These are phyloP conservation scores for Drosophila lacteicornis DNA, from an alignment of 1,140 invertebrate genomes.

Conservation along the genomic window DNA sequence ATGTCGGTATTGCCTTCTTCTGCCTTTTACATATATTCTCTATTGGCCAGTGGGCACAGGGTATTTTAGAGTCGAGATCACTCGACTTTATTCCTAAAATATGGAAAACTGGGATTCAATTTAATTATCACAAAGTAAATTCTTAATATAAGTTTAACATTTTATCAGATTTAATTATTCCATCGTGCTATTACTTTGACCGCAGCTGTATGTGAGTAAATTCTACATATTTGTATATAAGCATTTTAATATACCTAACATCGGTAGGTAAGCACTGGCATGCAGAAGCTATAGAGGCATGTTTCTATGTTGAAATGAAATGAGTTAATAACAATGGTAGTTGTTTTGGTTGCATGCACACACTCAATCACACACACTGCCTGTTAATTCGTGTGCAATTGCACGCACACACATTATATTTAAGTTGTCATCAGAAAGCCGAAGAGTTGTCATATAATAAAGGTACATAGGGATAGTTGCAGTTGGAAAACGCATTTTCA, in stretches of 20 bases:
- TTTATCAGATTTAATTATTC: too few species aligned
- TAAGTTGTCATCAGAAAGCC: constrained; percentile 73
- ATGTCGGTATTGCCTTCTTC: too few species aligned
- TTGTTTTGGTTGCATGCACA: constrained; percentile 20
- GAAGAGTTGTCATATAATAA: constrained; percentile 52
- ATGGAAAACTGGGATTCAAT: too few species aligned
- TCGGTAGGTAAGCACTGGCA: background rate
- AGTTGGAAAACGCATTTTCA: constrained; percentile 71
- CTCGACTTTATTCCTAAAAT: too few species aligned
- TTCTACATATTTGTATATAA: too few species aligned
- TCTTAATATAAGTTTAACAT: too few species aligned
- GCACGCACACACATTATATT: constrained; percentile 51
- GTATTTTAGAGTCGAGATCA: too few species aligned
- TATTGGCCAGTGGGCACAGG: too few species aligned
- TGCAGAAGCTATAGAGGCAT: background rate
- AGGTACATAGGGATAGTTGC: constrained; percentile 58
- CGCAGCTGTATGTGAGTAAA: background rate
- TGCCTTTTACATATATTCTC: too few species aligned
- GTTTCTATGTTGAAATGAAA: background rate
- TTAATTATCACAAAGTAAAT: too few species aligned
- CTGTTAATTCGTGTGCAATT: constrained; percentile 7
- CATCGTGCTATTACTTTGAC: background rate
- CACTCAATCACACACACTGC: constrained; percentile 6
- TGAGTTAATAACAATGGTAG: constrained; percentile 28
- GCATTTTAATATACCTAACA: background rate